These are phyloP conservation scores for Hermetia illucens DNA, from an alignment of 1,140 invertebrate species.

Conservation along the genomic window DNA sequence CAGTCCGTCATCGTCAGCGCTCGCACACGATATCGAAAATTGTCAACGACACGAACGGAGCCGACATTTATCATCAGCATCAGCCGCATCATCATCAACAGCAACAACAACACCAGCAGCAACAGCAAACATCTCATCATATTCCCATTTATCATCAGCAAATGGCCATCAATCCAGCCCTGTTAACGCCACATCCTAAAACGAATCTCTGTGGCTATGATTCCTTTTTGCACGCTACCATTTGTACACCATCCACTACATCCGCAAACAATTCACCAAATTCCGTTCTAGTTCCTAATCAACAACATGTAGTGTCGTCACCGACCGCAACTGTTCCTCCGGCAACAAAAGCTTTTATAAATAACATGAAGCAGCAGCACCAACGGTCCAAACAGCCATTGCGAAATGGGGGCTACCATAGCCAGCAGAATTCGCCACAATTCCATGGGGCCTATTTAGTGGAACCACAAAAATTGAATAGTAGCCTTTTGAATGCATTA, in stretches of 20 bases:
- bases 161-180: conserved; percentile 29
- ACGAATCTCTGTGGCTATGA: conserved; percentile 43
- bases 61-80: conserved; percentile 6
- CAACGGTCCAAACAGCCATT: not conserved
- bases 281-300: conserved; percentile 11
- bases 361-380: not conserved
- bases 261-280: conserved; percentile 6
- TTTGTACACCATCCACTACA: conserved; percentile 30
- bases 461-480: conserved; percentile 5
- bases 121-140: conserved; percentile 35
- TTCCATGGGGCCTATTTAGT: conserved; percentile 10
- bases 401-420: conserved; percentile 1
- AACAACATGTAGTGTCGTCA: too few relatives aligned
- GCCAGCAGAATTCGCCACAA: conserved; percentile 9
- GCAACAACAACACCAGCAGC: conserved; percentile 30
- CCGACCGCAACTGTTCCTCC: conserved; percentile 7
- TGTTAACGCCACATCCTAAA: conserved; percentile 27
- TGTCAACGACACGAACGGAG: conserved; percentile 6
- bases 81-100: conserved; percentile 9
- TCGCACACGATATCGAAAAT: conserved; percentile 30
- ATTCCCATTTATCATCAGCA: conserved; percentile 32
- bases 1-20: conserved; percentile 23
- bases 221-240: conserved; percentile 42
- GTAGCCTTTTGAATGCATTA: conserved; percentile 7
- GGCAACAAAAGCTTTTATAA: conserved; percentile 5